A percentile compares a stretch with the other conserved stretches of the same genome.
Evolutionary conservation across 2,797 vertebrate genomes (phyloP).

Genomic region (Echeneis naucrates): DNA sequence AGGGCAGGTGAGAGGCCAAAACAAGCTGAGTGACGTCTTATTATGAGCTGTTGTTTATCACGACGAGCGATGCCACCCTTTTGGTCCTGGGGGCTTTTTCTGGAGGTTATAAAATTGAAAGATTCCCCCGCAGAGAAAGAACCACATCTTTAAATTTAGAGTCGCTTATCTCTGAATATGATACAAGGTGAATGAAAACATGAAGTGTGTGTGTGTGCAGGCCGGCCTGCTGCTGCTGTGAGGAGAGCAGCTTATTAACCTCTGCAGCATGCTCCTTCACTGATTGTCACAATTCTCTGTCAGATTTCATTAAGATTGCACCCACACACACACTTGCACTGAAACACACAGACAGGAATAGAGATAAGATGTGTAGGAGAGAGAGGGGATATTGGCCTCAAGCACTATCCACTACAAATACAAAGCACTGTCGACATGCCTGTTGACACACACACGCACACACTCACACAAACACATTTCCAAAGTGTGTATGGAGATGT

Average conservation of each 20-base stretch:
- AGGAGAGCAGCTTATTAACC: conserved; percentile 74
- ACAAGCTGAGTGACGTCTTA: conserved; percentile 34
- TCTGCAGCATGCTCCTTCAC: conserved; percentile 68
- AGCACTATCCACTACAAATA: conserved; percentile 47
- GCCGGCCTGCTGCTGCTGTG: conserved; percentile 23
- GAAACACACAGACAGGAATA: conserved; percentile 1
- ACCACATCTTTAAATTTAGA: conserved; percentile 27
- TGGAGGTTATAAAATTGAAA: conserved; percentile 42
- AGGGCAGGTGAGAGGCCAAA: background rate
- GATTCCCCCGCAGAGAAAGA: conserved; percentile 24
- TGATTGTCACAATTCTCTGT: conserved; percentile 76
- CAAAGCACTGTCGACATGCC: conserved; percentile 45
- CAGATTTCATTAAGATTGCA: conserved; percentile 80
- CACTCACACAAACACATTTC: conserved; percentile 16
- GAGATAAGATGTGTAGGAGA: background rate
- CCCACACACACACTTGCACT: background rate
- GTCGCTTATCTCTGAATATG: conserved; percentile 44
- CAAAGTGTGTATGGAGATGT: conserved; percentile 29
- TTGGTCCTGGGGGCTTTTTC: conserved; percentile 23
- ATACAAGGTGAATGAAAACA: conserved; percentile 38
- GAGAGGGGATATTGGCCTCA: conserved; percentile 30
- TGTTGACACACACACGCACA: conserved; percentile 44
- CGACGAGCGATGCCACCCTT: conserved; percentile 1
- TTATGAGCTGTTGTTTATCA: conserved; percentile 34
- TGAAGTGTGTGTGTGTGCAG: background rate